Conservation (phyloP, 2,797 vertebrate genomes). For the Diglossa cyanea region DNA sequence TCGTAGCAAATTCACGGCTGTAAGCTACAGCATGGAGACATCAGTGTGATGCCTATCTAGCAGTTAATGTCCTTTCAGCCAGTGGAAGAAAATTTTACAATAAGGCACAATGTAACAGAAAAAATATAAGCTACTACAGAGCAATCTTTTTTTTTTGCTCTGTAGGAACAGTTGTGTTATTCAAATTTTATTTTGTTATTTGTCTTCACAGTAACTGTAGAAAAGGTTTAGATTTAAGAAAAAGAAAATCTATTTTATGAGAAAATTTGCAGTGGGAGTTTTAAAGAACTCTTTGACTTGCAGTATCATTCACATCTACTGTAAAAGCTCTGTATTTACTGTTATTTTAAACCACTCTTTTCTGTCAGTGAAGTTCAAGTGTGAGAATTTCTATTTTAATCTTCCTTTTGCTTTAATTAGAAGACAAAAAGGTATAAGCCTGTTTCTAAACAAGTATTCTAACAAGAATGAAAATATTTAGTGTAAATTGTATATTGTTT, state of each 20-base stretch:
- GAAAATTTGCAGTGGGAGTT: conserved; percentile 43
- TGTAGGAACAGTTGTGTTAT: neutral
- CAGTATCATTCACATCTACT: conserved; percentile 35
- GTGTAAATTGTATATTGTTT: conserved; percentile 13
- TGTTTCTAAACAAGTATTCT: conserved; percentile 32
- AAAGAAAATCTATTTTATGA: conserved; percentile 28
- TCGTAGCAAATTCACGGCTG: conserved; percentile 91
- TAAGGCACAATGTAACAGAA: conserved; percentile 68
- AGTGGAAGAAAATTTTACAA: conserved; percentile 76
- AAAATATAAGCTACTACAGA: conserved; percentile 59
- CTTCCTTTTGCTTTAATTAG: conserved; percentile 47
- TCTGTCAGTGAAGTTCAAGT: conserved; percentile 36
- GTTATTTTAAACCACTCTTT: conserved; percentile 38
- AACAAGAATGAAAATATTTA: conserved; percentile 42
- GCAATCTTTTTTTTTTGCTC: conserved; percentile 18
- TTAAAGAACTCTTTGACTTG: conserved; percentile 48
- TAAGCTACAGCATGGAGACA: conserved; percentile 84
- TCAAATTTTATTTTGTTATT: conserved; percentile 60
- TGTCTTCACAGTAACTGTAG: neutral
- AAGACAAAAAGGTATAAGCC: conserved; percentile 53
- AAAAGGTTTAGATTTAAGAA: conserved; percentile 23
- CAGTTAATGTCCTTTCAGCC: conserved; percentile 79
- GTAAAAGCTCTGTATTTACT: conserved; percentile 24
- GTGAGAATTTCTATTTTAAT: conserved; percentile 43
- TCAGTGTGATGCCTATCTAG: conserved; percentile 80